These are phyloP conservation scores for Chalcosyrphus nemorum DNA, from an alignment of 2,888 invertebrate species.

Conservation along the genomic window DNA sequence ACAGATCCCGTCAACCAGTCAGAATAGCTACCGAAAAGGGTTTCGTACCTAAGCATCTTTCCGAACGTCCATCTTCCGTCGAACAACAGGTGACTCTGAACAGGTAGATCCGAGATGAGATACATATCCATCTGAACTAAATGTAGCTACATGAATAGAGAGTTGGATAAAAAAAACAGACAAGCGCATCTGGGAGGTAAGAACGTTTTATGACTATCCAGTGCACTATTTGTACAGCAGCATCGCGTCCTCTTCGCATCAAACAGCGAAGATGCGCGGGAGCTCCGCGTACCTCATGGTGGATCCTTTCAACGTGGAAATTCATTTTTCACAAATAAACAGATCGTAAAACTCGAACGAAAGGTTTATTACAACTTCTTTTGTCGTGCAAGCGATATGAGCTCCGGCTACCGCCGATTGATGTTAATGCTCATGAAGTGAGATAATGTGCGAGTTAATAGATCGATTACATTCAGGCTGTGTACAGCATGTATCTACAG, in stretches of 20 bases:
- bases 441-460: constrained; percentile 51
- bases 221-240: constrained; percentile 60
- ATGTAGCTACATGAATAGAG: not conserved
- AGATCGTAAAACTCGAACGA: constrained; percentile 58
- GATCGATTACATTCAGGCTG: constrained; percentile 23
- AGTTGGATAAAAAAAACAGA: constrained; percentile 13
- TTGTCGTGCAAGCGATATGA: constrained; percentile 21
- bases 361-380: constrained; percentile 48
- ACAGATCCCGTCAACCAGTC: constrained; percentile 38
- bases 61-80: not conserved
- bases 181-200: constrained; percentile 54
- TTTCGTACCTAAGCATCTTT: not conserved
- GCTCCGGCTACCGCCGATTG: constrained; percentile 43
- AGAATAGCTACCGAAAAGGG: constrained; percentile 45
- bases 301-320: constrained; percentile 54
- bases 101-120: constrained; percentile 30
- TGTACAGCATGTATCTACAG: not conserved
- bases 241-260: constrained; percentile 33
- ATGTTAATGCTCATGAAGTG: constrained; percentile 58
- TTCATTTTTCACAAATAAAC: constrained; percentile 67
- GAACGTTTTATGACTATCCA: constrained; percentile 31
- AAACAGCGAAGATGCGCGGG: constrained; percentile 22
- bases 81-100: constrained; percentile 42
- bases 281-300: not conserved
- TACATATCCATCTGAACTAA: constrained; percentile 6